Conservation (phyloP, 2,113 vertebrate genomes). For the Hypocryptadius cinnamomeus region DNA sequence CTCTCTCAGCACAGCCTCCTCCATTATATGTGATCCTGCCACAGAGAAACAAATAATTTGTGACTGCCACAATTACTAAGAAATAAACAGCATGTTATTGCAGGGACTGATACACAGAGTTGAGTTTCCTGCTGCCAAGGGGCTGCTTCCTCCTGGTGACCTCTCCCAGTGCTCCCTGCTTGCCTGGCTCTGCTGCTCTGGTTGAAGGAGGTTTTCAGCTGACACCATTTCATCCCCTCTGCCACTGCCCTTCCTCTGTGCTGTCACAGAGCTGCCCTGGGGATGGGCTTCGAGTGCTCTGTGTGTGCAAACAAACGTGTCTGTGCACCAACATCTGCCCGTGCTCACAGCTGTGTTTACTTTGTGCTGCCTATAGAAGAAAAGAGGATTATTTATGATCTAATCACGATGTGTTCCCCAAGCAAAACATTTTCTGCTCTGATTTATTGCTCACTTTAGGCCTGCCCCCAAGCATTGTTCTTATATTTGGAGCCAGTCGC, state of each 20-base stretch:
- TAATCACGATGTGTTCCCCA: not conserved
- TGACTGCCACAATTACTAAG: not conserved
- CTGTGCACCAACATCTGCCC: not conserved
- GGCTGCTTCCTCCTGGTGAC: not conserved
- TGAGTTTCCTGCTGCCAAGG: not conserved
- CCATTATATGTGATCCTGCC: not conserved
- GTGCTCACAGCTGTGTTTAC: constrained; percentile 14
- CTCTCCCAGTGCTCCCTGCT: not conserved
- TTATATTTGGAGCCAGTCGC: not conserved
- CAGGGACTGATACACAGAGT: not conserved
- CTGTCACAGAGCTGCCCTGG: not conserved
- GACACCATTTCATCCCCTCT: not conserved
- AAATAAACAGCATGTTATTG: not conserved
- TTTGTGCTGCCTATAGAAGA: not conserved
- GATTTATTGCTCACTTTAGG: constrained; percentile 24
- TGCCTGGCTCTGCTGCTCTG: not conserved
- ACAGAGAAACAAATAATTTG: not conserved
- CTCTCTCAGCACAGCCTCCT: not conserved
- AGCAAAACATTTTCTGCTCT: constrained; percentile 14
- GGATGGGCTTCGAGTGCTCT: not conserved
- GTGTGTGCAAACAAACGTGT: not conserved
- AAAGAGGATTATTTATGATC: constrained; percentile 43
- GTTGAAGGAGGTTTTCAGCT: not conserved
- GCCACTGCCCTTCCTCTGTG: not conserved
- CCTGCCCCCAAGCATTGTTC: constrained; percentile 33